Percentiles rank a stretch among this genome's conserved stretches.
Conservation (phyloP, 2,797 vertebrate species). For the Gymnoscopelus braueri region DNA sequence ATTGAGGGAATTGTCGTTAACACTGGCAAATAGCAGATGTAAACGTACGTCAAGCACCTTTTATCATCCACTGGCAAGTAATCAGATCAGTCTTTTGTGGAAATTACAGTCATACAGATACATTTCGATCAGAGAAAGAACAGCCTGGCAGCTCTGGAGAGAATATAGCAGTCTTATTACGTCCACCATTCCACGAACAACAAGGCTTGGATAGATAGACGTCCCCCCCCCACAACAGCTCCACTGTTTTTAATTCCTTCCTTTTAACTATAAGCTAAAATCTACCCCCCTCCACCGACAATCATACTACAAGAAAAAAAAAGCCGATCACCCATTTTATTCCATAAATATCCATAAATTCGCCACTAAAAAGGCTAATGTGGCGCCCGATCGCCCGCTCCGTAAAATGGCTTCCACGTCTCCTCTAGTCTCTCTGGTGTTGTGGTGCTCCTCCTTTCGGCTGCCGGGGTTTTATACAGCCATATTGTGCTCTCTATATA, state of each 20-base stretch:
- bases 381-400: constrained; percentile 55
- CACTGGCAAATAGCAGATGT: constrained; percentile 46
- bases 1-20: not conserved
- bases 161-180: constrained; percentile 36
- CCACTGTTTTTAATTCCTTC: constrained; percentile 11
- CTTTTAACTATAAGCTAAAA: constrained; percentile 28
- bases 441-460: constrained; percentile 93
- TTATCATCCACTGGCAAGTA: constrained; percentile 47
- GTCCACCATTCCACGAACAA: constrained; percentile 78
- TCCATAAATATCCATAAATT: constrained; percentile 45
- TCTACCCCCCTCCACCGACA: constrained; percentile 27
- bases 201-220: constrained; percentile 19
- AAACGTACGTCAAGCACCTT: constrained; percentile 70
- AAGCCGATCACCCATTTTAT: constrained; percentile 23
- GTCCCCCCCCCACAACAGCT: too few relatives aligned
- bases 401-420: constrained; percentile 78
- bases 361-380: constrained; percentile 35
- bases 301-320: not conserved
- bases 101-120: too few relatives aligned
- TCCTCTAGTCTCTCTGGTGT: constrained; percentile 77
- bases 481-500: constrained; percentile 98
- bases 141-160: too few relatives aligned
- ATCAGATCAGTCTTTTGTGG: not conserved
- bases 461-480: constrained; percentile 95
- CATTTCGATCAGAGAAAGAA: too few relatives aligned